A percentile compares a stretch with the other conserved stretches of the same genome.
phyloP scores from a whole-genome alignment of 2,113 vertebrate genomes.

The Xiphophorus hellerii region DNA sequence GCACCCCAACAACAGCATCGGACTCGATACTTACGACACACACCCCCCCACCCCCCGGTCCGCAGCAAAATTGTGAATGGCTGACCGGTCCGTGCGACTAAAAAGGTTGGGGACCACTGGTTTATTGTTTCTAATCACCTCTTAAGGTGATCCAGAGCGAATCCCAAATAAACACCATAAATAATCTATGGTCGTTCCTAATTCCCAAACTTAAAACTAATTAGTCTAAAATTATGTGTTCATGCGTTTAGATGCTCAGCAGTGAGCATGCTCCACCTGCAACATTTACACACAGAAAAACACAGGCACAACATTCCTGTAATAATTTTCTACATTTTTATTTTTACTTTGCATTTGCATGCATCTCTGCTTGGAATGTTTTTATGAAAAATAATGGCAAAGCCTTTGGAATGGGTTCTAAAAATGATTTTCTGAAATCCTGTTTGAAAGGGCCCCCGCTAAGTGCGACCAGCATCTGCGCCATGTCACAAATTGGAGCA shows the following conservation, averaged over 20 bases:
- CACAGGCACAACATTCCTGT: conserved; percentile 27
- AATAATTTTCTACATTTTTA: conserved; percentile 67
- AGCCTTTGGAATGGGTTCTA: conserved; percentile 31
- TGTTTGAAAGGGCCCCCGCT: conserved; percentile 28
- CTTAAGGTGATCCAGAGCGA: background rate
- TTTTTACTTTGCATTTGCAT: conserved; percentile 53
- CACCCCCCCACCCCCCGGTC: no score
- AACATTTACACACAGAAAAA: conserved; percentile 36
- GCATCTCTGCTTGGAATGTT: conserved; percentile 26
- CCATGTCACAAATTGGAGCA: conserved; percentile 48
- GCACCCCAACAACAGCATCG: no score
- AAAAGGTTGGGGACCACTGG: no score
- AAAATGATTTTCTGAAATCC: conserved; percentile 56
- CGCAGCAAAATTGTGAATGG: no score
- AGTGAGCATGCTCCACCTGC: conserved; percentile 61
- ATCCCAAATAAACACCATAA: conserved; percentile 43
- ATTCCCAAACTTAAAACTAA: conserved; percentile 38
- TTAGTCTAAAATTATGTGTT: conserved; percentile 57
- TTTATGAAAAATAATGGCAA: conserved; percentile 58
- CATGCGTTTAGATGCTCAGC: conserved; percentile 42
- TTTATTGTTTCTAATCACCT: conserved; percentile 20
- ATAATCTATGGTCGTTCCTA: conserved; percentile 6
- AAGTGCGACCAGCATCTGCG: conserved; percentile 38
- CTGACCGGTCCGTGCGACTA: no score
- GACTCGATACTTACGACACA: no score